Conservation (phyloP, 2,888 invertebrate species). For the Eugnorisma glareosa region DNA sequence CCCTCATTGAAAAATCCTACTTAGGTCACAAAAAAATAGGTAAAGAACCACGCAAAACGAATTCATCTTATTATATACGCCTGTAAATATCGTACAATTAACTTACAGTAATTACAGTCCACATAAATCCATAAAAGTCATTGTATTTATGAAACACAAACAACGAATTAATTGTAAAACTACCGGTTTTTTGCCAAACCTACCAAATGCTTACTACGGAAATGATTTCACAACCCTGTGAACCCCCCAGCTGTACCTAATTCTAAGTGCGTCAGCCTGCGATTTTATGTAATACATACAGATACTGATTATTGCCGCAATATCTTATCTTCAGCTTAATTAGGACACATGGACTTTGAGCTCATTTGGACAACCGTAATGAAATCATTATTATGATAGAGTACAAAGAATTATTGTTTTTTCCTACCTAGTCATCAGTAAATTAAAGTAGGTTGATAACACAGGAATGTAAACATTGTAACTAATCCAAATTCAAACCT, state of each 20-base stretch:
- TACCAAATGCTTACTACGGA: background rate
- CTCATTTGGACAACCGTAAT: slow-evolving; percentile 3
- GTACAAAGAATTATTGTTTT: slow-evolving; percentile 10
- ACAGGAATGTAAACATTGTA: background rate
- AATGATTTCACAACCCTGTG: background rate
- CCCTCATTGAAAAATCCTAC: background rate
- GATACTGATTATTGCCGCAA: background rate
- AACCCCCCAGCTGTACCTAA: background rate
- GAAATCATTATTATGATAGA: slow-evolving; percentile 6
- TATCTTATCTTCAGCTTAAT: slow-evolving; percentile 46
- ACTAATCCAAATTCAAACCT: background rate
- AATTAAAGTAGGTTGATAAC: slow-evolving; percentile 9
- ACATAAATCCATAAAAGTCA: too few relatives aligned
- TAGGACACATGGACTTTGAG: slow-evolving; percentile 37
- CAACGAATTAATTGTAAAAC: too few relatives aligned
- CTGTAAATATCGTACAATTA: background rate
- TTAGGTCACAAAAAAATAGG: background rate
- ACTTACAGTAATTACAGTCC: background rate
- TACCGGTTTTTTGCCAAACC: too few relatives aligned
- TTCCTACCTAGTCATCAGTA: background rate
- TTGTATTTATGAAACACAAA: too few relatives aligned
- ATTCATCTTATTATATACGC: background rate
- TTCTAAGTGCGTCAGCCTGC: background rate
- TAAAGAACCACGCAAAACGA: background rate
- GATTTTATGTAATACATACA: slow-evolving; percentile 1